Conservation (phyloP, 1,140 invertebrate genomes). For the Macrocentrus cingulum region DNA sequence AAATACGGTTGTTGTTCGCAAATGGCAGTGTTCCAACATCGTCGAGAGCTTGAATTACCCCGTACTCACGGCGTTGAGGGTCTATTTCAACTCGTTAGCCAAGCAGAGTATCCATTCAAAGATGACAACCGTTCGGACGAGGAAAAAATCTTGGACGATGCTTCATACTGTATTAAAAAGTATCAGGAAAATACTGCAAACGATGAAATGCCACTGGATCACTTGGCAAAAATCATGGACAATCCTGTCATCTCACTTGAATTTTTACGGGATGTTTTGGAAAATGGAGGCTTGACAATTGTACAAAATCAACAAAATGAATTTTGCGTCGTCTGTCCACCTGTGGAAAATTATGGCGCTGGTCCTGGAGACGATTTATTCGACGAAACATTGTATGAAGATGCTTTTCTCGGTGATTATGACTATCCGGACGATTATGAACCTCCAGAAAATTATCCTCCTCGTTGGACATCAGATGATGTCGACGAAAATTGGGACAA, state of each 20-base stretch:
- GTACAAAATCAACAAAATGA: slow-evolving; percentile 31
- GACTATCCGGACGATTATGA: slow-evolving; percentile 23
- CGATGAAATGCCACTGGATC: slow-evolving; percentile 56
- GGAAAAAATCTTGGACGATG: slow-evolving; percentile 54
- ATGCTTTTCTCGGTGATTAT: slow-evolving; percentile 6
- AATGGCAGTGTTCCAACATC: slow-evolving; percentile 70
- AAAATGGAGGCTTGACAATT: slow-evolving; percentile 35
- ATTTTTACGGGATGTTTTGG: slow-evolving; percentile 39
- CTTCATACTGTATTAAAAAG: slow-evolving; percentile 52
- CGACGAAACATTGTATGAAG: slow-evolving; percentile 21
- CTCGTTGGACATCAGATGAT: slow-evolving; percentile 2
- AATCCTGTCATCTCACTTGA: slow-evolving; percentile 40
- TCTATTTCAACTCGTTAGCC: slow-evolving; percentile 42
- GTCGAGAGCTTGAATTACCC: slow-evolving; percentile 28
- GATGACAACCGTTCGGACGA: slow-evolving; percentile 51
- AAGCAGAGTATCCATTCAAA: slow-evolving; percentile 47
- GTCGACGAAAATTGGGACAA: too few relatives aligned
- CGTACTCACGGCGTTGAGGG: slow-evolving; percentile 38
- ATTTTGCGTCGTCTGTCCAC: slow-evolving; percentile 33
- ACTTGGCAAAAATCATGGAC: slow-evolving; percentile 42
- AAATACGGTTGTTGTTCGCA: slow-evolving; percentile 80
- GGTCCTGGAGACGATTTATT: slow-evolving; percentile 28
- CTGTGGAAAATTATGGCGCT: slow-evolving; percentile 17
- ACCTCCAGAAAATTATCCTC: background rate
- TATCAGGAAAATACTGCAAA: slow-evolving; percentile 30